Evolutionary conservation across 2,113 vertebrate species (phyloP), one percentile per base, ranked within the genome.

Genomic region (Mugil cephalus): DNA sequence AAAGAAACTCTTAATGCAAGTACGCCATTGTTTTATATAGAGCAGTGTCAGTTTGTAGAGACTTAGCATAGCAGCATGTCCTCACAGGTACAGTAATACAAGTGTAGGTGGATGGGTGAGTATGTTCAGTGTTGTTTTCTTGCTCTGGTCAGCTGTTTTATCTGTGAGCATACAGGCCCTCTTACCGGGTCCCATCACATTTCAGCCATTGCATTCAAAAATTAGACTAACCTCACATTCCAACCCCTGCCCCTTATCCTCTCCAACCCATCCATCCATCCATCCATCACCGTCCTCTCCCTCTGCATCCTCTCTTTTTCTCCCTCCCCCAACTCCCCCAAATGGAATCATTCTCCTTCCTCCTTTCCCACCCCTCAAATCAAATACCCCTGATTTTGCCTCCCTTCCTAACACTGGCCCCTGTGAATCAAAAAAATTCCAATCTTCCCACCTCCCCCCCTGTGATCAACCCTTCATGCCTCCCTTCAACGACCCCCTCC

Each of bases 161-260:
- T 64, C 77, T 83, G 77, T 84, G 42, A 80, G 58, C 71, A 66
- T 76, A 48, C 58, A 50, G 80, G 36, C 66, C 89, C 85, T 13
- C 0, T 50, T 63, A 55, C 39, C 56, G 81, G 82, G 65, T 84
- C 80, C 78, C 86, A 79, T 88, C 68, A 77, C 86, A 80, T 90
- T 77, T 85, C 75, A 87, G 63, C 70, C 90, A 87, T 88, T 61
- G 50, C 86, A 87, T 80, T 90, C 74, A 80, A 74, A 86, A 80
- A 62, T 79, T 84, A 82, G 59, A 69, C 87, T 91, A 88, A 92
- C 77, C 56, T 73, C 77, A 77, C 86, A 86, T 80, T 75, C 83
- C 78, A 60, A 65, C 40, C 74, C 87, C 79, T 13, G 4, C 56
- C 70, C 79, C 65, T 68, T 78, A 66, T 72, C 67, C 82, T 80